Conservation (phyloP, 2,797 vertebrate genomes). For the Nothura maculosa region DNA sequence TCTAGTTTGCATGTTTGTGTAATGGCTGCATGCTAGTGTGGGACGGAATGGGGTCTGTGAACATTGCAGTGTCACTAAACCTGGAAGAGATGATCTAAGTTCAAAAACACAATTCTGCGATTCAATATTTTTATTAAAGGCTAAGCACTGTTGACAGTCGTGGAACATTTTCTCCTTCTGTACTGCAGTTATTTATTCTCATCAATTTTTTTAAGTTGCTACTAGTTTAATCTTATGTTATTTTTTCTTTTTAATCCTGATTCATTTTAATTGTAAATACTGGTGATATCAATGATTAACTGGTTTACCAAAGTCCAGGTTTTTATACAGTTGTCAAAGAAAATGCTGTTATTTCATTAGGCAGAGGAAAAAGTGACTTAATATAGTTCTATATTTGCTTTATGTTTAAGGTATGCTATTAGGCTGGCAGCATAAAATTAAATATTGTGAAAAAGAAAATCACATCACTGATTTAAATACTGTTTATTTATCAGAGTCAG, state of each 20-base stretch:
- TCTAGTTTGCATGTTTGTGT: background rate
- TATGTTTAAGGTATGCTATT: background rate
- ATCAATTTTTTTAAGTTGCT: accelerated
- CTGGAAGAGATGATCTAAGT: background rate
- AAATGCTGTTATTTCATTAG: background rate
- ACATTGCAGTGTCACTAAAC: background rate
- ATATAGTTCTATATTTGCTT: background rate
- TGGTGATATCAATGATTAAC: background rate
- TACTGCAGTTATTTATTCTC: background rate
- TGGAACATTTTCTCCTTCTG: accelerated
- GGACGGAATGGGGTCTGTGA: background rate
- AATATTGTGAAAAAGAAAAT: background rate
- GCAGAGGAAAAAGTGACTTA: background rate
- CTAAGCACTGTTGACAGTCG: background rate
- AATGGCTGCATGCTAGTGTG: background rate
- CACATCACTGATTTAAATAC: background rate
- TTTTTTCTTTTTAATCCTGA: background rate
- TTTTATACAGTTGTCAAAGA: background rate
- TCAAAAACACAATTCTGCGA: background rate
- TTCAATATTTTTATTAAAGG: background rate
- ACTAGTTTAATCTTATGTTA: background rate
- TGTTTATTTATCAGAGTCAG: constrained; percentile 5
- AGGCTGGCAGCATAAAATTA: background rate
- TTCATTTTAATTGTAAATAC: background rate
- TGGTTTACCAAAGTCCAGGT: constrained; percentile 9